Evolutionary conservation across 2,888 invertebrate species (phyloP).

Genomic region (Gibbula magus): DNA sequence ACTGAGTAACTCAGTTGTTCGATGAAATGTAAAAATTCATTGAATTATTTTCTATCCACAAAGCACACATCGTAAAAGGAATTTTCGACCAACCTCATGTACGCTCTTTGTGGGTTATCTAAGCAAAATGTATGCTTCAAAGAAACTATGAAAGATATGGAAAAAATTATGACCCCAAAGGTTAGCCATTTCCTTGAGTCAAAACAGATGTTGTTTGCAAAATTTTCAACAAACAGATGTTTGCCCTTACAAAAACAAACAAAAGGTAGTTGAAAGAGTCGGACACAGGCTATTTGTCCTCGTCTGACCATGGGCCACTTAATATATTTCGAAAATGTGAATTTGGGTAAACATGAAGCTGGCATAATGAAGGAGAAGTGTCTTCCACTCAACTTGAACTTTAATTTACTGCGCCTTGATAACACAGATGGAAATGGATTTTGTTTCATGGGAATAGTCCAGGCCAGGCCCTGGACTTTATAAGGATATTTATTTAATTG

Average conservation of each 20-base stretch:
- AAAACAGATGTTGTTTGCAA: conserved; percentile 10
- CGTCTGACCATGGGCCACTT: neutral
- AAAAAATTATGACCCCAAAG: too few species aligned
- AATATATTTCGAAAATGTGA: conserved; percentile 11
- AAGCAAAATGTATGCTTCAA: too few species aligned
- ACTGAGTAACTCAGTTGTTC: too few species aligned
- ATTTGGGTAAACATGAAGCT: conserved; percentile 6
- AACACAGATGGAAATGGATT: conserved; percentile 23
- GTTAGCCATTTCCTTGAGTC: neutral
- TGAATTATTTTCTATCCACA: too few species aligned
- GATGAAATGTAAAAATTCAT: too few species aligned
- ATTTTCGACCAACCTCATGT: too few species aligned
- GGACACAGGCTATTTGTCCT: neutral
- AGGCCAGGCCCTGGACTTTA: conserved; percentile 15
- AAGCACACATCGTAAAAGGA: too few species aligned
- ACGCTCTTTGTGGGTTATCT: too few species aligned
- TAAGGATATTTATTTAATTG: conserved; percentile 25
- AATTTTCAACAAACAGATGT: conserved; percentile 2
- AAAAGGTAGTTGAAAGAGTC: neutral
- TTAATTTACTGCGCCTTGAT: conserved; percentile 23
- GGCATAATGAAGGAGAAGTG: conserved; percentile 18
- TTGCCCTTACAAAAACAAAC: conserved; percentile 16
- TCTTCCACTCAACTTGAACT: conserved; percentile 19
- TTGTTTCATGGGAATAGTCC: conserved; percentile 20
- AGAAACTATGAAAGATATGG: too few species aligned